Conservation (phyloP, 2,113 vertebrate species). For the Arenaria interpres region DNA sequence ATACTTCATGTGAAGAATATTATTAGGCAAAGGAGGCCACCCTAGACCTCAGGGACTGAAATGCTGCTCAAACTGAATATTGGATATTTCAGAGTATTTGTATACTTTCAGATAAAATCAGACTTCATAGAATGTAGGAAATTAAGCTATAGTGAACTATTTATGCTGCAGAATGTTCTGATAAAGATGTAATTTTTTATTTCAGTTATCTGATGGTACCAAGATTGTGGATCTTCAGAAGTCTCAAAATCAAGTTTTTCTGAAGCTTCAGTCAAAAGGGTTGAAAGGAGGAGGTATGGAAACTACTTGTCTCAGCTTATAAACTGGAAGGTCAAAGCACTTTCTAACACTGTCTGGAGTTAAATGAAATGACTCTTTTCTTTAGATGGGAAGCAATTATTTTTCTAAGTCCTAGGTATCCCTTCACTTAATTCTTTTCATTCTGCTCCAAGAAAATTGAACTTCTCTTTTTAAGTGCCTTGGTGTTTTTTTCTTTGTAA, state of each 20-base stretch:
- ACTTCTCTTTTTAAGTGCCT: background rate
- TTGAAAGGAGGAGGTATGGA: constrained; percentile 91
- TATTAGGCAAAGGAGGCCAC: background rate
- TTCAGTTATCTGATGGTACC: constrained; percentile 79
- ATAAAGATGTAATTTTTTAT: constrained; percentile 24
- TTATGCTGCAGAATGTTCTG: background rate
- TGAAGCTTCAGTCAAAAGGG: constrained; percentile 88
- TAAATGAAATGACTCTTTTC: background rate
- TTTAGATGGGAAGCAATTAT: background rate
- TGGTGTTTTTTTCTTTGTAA: background rate
- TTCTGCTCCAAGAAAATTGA: background rate
- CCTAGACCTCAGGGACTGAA: background rate
- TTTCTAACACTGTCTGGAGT: background rate
- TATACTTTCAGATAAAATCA: background rate
- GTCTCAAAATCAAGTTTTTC: constrained; percentile 79
- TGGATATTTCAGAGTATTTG: background rate
- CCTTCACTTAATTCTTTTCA: background rate
- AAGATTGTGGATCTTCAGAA: constrained; percentile 81
- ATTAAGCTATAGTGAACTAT: background rate
- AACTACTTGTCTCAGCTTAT: background rate
- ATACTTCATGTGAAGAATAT: background rate
- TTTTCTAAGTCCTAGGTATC: background rate
- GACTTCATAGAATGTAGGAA: background rate
- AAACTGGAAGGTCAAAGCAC: background rate
- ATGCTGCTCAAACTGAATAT: background rate